Evolutionary conservation across 2,888 invertebrate genomes (phyloP).

Genomic region (Watsonalla binaria): DNA sequence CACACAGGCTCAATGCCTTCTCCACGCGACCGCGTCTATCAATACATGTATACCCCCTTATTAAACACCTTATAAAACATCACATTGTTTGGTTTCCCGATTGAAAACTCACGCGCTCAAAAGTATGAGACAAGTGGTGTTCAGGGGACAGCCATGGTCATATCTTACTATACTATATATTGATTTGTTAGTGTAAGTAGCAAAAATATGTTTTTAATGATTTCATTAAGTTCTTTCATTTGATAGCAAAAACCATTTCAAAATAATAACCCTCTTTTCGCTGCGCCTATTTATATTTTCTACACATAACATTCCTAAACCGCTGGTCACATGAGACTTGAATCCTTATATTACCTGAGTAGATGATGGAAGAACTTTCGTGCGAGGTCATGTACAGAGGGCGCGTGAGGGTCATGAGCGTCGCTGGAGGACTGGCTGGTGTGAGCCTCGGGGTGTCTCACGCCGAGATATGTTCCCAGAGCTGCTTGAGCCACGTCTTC

Average conservation of each 20-base stretch:
- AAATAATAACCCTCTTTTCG: neutral
- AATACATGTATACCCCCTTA: neutral
- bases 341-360: conserved; percentile 76
- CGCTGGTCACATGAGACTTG: neutral
- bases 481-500: conserved; percentile 76
- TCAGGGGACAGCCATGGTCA: too few species aligned
- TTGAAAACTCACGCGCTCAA: too few species aligned
- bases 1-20: conserved; percentile 90
- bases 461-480: too few species aligned
- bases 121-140: too few species aligned
- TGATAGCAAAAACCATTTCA: too few species aligned
- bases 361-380: conserved; percentile 92
- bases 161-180: too few species aligned
- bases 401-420: conserved; percentile 64
- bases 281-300: too few species aligned
- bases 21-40: conserved; percentile 83
- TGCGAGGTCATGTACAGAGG: conserved; percentile 88
- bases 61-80: neutral
- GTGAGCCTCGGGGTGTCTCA: conserved; percentile 14
- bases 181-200: too few species aligned
- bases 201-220: too few species aligned
- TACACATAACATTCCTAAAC: too few species aligned
- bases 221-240: too few species aligned
- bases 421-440: conserved; percentile 78
- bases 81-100: too few species aligned